phyloP scores from a whole-genome alignment of 1,140 invertebrate species.

The Drosophila sp. region DNA sequence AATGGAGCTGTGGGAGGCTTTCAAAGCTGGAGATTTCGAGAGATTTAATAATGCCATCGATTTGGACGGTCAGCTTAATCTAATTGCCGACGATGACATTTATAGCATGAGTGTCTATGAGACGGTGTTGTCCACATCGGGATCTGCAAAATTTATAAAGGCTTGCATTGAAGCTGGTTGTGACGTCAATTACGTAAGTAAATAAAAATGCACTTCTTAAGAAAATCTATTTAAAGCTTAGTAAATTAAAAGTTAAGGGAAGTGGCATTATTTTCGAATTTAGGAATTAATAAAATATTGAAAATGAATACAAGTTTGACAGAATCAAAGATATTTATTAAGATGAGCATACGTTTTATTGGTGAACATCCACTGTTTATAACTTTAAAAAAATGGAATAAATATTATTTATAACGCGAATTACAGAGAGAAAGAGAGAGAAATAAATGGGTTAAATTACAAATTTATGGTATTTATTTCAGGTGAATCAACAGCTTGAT shows the following conservation, averaged over 20 bases:
- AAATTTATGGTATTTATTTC: not conserved
- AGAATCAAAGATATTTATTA: no score
- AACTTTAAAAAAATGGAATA: no score
- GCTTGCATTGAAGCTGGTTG: conserved; percentile 6
- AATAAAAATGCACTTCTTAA: not conserved
- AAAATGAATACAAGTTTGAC: no score
- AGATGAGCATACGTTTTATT: no score
- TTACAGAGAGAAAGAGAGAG: no score
- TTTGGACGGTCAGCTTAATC: not conserved
- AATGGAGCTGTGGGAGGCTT: not conserved
- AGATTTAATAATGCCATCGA: not conserved
- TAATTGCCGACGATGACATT: no score
- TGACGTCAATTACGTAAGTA: conserved; percentile 18
- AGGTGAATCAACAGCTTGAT: not conserved
- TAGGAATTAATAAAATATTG: not conserved
- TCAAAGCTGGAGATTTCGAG: not conserved
- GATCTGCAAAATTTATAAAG: not conserved
- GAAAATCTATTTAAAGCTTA: not conserved
- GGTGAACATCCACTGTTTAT: no score
- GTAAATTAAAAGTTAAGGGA: no score
- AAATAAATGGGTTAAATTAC: no score
- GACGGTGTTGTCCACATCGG: conserved; percentile 2
- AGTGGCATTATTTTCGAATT: no score
- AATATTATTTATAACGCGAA: not conserved
- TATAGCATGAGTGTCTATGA: conserved; percentile 1